Base-by-base conservation (phyloP, 92 coral and sea anemone genomes). In the Siderastrea radians region DNA sequence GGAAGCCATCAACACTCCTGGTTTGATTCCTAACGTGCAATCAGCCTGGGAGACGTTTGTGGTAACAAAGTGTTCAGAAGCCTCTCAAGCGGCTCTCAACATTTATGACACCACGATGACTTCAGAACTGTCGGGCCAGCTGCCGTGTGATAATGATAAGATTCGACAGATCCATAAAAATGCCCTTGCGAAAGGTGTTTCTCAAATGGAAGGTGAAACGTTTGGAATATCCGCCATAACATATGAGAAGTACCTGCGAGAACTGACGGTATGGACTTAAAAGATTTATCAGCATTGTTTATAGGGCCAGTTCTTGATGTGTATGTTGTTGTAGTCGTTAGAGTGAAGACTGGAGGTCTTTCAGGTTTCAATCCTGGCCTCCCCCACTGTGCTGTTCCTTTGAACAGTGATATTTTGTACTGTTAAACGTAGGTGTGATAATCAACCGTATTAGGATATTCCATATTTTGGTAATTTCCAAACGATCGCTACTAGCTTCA, bases 11-110 rank as follows among this genome's bases (percentile, higher is more conserved):
- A 95, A 95, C 77, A 87, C 90, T 51, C 96, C 98, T 1, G 94
- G 93, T 26, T 87, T 92, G 65, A 88, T 95, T 64, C 98, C 98
- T 2, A 92, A 91, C 58, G 66, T 95, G 53, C 92, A 95, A 74
- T 74, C 86, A 51, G 93, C 96, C 13, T 95, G 98, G 98, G 93
- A 91, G 13, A 88, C 93, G 15, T 93, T 93, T 81, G 88, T 93
- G 2, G 62, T 59, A 16, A 81, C 26, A 46, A 89, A 92, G 70
- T 92, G 95, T 70, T 75, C 79, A 5, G 88, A 85, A 51, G 90
- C 87, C 6, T 4, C 61, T 9, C 15, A 77, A 38, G 78, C 85
- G 15, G 90, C 90, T 1, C 80, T 89, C 14, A 63, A 67, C 10
- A 16, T 53, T 13, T 92, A 92, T 75, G 77, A 89, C 58, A 80